phyloP scores from a whole-genome alignment of 2,113 vertebrate genomes.

The Silurus meridionalis region DNA sequence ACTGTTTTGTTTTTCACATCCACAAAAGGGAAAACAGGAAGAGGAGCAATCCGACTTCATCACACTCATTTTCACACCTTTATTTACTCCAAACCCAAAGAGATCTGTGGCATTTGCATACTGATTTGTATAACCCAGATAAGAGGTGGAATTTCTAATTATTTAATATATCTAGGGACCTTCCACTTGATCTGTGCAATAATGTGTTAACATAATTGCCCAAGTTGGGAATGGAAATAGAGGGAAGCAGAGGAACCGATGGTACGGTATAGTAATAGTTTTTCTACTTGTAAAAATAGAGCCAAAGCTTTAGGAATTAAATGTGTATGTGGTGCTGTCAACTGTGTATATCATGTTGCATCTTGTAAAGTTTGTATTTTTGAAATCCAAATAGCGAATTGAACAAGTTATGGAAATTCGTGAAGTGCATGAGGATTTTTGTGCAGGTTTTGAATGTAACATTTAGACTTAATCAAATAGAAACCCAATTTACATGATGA shows the following conservation, averaged over 20 bases:
- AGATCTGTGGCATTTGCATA: slow-evolving; percentile 76
- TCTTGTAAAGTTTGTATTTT: not conserved
- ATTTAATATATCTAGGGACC: slow-evolving; percentile 80
- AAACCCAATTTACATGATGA: not conserved
- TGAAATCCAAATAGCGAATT: not conserved
- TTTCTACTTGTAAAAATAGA: slow-evolving; percentile 31
- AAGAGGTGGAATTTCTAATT: slow-evolving; percentile 79
- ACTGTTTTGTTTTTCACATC: slow-evolving; percentile 65
- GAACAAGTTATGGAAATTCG: not conserved
- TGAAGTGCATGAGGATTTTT: not conserved
- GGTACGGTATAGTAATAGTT: slow-evolving; percentile 62
- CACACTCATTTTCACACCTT: slow-evolving; percentile 73
- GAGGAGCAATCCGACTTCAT: slow-evolving; percentile 72
- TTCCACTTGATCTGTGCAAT: slow-evolving; percentile 76
- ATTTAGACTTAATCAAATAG: not conserved
- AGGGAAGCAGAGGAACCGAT: slow-evolving; percentile 56
- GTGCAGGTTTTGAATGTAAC: not conserved
- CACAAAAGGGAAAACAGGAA: slow-evolving; percentile 72
- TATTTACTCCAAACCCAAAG: slow-evolving; percentile 77
- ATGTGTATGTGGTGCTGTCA: slow-evolving; percentile 13
- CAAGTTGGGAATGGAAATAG: slow-evolving; percentile 68
- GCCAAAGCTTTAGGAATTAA: slow-evolving; percentile 11
- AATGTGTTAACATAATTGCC: slow-evolving; percentile 83
- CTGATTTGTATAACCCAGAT: slow-evolving; percentile 78
- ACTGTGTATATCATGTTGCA: not conserved